phyloP scores from a whole-genome alignment of 1,140 invertebrate species.

The Tribolium castaneum region DNA sequence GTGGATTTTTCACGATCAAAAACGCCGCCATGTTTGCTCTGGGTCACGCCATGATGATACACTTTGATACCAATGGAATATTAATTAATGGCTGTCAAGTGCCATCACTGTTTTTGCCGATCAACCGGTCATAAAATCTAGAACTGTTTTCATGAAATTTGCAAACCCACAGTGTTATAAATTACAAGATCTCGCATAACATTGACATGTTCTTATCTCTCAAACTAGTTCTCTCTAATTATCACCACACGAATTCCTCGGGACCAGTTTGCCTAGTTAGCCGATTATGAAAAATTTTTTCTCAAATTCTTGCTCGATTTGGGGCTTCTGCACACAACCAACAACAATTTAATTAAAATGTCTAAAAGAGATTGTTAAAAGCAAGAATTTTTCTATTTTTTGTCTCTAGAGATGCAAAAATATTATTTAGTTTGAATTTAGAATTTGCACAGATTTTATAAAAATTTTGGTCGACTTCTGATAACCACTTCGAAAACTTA shows the following conservation, averaged over 20 bases:
- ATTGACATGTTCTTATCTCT: not conserved
- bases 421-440: no score
- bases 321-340: no score
- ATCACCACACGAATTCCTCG: not conserved
- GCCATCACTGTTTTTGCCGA: conserved; percentile 1
- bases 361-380: no score
- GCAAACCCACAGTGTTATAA: not conserved
- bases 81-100: conserved; percentile 22
- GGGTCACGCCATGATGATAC: conserved; percentile 2
- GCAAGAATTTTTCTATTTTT: no score
- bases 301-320: no score
- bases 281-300: not conserved
- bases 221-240: conserved; percentile 9
- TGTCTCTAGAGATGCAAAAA: no score
- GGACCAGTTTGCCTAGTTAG: conserved; percentile 16
- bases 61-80: conserved; percentile 13
- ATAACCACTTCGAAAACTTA: no score
- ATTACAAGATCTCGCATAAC: not conserved
- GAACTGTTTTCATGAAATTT: not conserved
- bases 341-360: no score
- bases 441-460: no score
- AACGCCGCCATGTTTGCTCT: not conserved
- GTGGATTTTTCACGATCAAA: not conserved
- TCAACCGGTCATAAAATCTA: not conserved
- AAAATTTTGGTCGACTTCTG: no score